Conservation (phyloP, 2,113 vertebrate genomes). For the Onychorhynchus coronatus region DNA sequence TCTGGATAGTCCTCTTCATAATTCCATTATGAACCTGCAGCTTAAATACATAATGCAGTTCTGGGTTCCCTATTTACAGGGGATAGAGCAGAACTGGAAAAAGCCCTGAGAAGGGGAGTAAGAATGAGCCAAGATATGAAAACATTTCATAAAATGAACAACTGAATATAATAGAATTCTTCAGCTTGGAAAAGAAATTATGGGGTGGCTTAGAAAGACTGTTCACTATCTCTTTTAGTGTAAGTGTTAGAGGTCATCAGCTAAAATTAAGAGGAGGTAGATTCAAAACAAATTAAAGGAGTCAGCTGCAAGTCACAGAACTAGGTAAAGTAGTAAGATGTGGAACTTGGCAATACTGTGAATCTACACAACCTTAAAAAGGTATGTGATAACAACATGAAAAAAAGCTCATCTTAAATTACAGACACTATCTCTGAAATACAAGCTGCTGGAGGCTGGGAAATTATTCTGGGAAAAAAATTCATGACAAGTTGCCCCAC, state of each 20-base stretch:
- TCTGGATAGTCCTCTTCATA: neutral
- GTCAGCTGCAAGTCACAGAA: neutral
- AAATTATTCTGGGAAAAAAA: neutral
- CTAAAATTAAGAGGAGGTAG: neutral
- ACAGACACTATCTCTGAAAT: neutral
- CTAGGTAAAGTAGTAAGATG: neutral
- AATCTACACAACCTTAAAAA: neutral
- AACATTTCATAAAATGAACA: neutral
- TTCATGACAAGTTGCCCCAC: neutral
- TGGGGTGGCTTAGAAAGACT: neutral
- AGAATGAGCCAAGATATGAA: neutral
- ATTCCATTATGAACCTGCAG: neutral
- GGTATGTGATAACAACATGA: neutral
- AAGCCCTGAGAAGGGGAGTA: neutral
- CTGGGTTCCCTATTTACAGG: neutral
- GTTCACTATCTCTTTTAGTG: neutral
- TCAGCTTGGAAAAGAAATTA: neutral
- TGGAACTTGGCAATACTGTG: neutral
- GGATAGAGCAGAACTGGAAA: neutral
- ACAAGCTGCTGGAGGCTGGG: neutral
- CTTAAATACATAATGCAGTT: neutral
- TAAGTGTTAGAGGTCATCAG: neutral
- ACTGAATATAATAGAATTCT: neutral
- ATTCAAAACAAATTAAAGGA: neutral
- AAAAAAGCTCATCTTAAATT: neutral